Evolutionary conservation across 2,888 invertebrate genomes (phyloP).

Genomic region (Eulithis prunata): DNA sequence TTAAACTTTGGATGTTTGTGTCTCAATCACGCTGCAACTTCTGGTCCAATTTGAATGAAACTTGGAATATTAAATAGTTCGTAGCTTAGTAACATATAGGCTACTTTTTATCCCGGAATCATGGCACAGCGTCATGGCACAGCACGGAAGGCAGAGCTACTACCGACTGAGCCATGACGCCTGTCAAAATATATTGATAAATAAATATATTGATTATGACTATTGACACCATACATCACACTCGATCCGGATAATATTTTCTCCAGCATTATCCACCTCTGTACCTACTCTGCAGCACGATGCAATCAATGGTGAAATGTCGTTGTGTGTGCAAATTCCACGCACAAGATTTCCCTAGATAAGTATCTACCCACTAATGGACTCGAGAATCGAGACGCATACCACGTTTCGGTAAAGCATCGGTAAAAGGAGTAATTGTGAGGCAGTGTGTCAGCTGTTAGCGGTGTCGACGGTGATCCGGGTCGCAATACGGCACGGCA

Average conservation of each 20-base stretch:
- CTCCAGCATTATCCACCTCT: not conserved
- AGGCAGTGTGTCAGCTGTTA: constrained; percentile 62
- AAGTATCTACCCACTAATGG: not conserved
- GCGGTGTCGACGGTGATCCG: constrained; percentile 72
- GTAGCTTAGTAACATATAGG: no score
- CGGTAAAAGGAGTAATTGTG: constrained; percentile 45
- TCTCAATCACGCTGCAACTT: no score
- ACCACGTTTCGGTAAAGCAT: constrained; percentile 19
- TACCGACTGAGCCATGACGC: no score
- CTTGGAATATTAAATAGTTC: no score
- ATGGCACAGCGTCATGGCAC: no score
- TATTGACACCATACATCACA: not conserved
- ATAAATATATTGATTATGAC: no score
- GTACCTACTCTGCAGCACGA: not conserved
- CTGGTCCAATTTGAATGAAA: no score
- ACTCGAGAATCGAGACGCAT: constrained; percentile 7
- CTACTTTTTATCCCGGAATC: no score
- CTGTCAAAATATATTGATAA: no score
- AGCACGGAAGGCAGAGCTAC: no score
- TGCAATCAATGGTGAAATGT: not conserved
- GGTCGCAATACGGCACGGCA: constrained; percentile 57
- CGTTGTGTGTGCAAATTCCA: not conserved
- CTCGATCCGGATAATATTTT: not conserved
- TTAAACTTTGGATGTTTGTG: no score
- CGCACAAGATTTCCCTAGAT: constrained; percentile 5